Evolutionary conservation across 2,797 vertebrate species (phyloP), one percentile per base, ranked within the genome.

Genomic region (Helostoma temminkii): DNA sequence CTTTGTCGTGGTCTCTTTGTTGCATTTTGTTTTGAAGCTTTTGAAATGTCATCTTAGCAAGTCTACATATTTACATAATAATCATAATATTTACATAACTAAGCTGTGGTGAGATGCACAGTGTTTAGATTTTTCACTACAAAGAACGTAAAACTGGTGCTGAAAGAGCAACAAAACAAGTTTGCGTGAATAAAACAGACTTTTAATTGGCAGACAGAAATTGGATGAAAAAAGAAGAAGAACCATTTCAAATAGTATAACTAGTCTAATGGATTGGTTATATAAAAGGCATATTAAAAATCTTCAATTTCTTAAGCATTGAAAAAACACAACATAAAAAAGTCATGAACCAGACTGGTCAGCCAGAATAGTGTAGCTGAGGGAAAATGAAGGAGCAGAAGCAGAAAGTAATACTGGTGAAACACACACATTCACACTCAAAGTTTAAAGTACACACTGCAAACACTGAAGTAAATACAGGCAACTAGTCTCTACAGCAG

Each of bases 61-160:
- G 28, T 73, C 8, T 41, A 48, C 16, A 60, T 48, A 82, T 83
- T 83, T 75, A 76, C 76, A 85, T 76, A 62, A 62, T 66, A 78
- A 81, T 80, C 25, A 62, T 32, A 41, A 55, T 64, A 77, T 81
- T 79, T 69, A 70, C 68, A 79, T 61, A 62, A 66, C 34, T 7
- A 11, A 63, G 62, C 32, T 58, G 14, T 66, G 56, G 49, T 50
- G 34, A 63, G 19, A 62, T 56, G 4, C 18, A 9, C 32, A 32
- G 8, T 3, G 28, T 78, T 42, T 30, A n/a, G 1, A 62, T 66
- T 32, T 32, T 5, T n/a, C 7, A 28, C 10, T 39, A 32, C 24
- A 66, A 50, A 76, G 30, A 60, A 71, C 45, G 14, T 1, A 1
- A 42, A 59, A 54, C n/a, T 2, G 3, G 2, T 26, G 41, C 15